Evolutionary conservation across 1,140 invertebrate species (phyloP), one percentile per base, ranked within the genome.

Genomic region (Gyrodactylus bullatarudis): DNA sequence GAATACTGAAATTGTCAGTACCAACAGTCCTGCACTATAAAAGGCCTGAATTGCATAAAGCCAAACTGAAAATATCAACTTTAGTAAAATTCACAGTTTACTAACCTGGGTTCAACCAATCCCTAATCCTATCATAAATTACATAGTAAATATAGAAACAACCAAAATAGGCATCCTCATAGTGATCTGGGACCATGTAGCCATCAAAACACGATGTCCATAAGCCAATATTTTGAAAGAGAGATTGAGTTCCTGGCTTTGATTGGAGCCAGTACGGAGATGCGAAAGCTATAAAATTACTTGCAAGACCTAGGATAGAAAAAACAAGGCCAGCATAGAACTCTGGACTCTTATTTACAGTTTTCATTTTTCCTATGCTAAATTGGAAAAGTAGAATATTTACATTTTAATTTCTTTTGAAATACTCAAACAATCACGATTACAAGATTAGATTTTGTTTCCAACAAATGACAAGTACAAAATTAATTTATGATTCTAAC

Each of bases 111-210:
- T 68, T 73, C 23, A 73, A 69, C 72, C 72, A 73, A 26, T 19
- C 16, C 23, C 72, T 73, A 1, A 73, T 54, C 1, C 21, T 1
- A 69, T 68, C 34, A 21, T 68, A 73, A 20, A 24, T 26, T 16
- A 26, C 23, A 26, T 68, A 73, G 26, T 73, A 73, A 69, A 73
- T 73, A 21, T 73, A 73, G 23, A 23, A 73, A 26, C 72, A 73
- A 24, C 72, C 72, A 21, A 73, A 73, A 69, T 73, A 73, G 20
- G 72, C 72, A 22, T 73, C 26, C 20, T 68, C n/a, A 69, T 73
- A 73, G 1, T 73, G 34, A 68, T 68, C n/a, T 24, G 72, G 72
- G 2, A 24, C 23, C 72, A 73, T 68, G 72, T 73, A 73, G 20
- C 72, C 72, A 26, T 73, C 72, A 68, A 73, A 73, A 26, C 72